These are phyloP conservation scores for Xestoiulus laeticollis DNA, from an alignment of 2,888 invertebrate genomes.

Conservation along the genomic window DNA sequence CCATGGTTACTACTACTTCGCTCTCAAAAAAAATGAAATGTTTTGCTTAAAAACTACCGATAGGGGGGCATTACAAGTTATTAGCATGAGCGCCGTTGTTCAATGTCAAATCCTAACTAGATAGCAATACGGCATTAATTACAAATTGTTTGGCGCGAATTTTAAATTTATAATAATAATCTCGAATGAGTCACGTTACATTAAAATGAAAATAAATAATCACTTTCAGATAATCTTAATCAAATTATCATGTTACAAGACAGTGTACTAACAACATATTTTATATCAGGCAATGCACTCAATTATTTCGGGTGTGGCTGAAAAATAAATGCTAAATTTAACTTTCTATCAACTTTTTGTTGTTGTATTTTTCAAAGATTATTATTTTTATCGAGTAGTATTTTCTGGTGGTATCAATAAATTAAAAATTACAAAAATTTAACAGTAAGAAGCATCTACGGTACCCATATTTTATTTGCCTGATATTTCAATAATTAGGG, in stretches of 20 bases:
- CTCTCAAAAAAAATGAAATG: constrained; percentile 30
- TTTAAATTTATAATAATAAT: not conserved
- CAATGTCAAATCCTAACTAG: not conserved
- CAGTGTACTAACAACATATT: not conserved
- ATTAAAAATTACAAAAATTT: too few relatives aligned
- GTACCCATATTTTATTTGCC: too few relatives aligned
- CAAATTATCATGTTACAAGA: not conserved
- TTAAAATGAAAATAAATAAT: not conserved
- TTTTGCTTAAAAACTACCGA: not conserved
- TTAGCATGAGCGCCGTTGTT: not conserved
- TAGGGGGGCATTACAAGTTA: not conserved
- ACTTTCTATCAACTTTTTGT: too few relatives aligned
- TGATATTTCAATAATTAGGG: too few relatives aligned
- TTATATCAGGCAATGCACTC: too few relatives aligned
- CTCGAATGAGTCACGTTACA: not conserved
- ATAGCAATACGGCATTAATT: not conserved
- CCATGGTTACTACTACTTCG: not conserved
- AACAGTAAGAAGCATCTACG: too few relatives aligned
- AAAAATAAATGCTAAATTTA: too few relatives aligned
- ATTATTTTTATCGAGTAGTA: too few relatives aligned
- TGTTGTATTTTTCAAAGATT: too few relatives aligned
- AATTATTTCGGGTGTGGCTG: too few relatives aligned
- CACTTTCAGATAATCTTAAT: too few relatives aligned
- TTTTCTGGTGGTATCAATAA: too few relatives aligned
- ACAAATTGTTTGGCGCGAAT: not conserved